Conservation (phyloP, 2,888 invertebrate species). For the Caenorhabditis wallacei region DNA sequence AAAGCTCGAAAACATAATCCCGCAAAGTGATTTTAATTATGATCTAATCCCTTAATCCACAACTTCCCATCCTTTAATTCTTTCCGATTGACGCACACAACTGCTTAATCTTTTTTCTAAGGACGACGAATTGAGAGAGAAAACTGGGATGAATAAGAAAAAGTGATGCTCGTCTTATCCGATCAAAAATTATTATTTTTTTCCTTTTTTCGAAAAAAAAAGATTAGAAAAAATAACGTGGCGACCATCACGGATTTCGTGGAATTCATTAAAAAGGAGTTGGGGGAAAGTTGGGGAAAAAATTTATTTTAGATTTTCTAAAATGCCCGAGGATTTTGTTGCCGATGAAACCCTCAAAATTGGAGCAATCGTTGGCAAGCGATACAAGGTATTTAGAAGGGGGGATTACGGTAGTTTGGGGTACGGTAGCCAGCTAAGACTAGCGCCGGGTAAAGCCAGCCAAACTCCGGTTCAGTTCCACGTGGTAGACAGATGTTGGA, state of each 20-base stretch:
- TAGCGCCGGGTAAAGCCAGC: background rate
- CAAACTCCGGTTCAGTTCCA: no score
- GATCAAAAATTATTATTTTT: background rate
- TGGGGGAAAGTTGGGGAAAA: no score
- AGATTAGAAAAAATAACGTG: background rate
- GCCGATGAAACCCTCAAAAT: conserved; percentile 25
- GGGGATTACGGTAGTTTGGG: background rate
- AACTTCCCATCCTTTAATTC: background rate
- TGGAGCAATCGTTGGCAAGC: conserved; percentile 40
- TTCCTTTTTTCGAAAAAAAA: background rate
- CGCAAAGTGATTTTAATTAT: no score
- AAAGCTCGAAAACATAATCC: background rate
- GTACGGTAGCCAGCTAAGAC: background rate
- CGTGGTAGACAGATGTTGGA: no score
- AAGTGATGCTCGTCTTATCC: background rate
- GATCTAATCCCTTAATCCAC: no score
- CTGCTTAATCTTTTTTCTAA: background rate
- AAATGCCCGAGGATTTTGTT: background rate
- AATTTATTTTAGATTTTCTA: background rate
- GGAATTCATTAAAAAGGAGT: no score
- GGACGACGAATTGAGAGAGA: background rate
- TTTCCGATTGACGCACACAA: conserved; percentile 1
- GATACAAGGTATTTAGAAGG: conserved; percentile 23
- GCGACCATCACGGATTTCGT: background rate
- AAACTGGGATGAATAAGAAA: background rate